Conservation (phyloP, 2,888 invertebrate species). For the Sympetrum striolatum region DNA sequence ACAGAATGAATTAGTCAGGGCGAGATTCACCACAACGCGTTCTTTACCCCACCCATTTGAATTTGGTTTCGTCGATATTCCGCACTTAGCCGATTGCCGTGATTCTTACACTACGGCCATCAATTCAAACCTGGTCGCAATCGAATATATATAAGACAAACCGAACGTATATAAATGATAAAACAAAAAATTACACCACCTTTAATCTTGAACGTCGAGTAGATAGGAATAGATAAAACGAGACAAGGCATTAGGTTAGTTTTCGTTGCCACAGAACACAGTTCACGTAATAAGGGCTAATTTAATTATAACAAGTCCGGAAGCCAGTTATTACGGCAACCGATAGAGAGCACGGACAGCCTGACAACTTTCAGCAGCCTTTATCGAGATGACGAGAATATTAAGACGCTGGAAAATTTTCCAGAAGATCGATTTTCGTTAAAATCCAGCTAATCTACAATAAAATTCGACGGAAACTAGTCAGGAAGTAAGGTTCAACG, state of each 20-base stretch:
- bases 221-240: too few species aligned
- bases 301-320: background rate
- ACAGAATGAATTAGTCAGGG: background rate
- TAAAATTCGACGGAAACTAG: background rate
- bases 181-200: background rate
- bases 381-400: too few species aligned
- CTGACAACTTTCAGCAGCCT: background rate
- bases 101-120: background rate
- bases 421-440: background rate
- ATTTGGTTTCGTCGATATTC: background rate
- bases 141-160: too few species aligned
- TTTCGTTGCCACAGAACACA: too few species aligned
- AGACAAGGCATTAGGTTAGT: too few species aligned
- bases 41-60: background rate
- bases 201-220: too few species aligned
- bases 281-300: background rate
- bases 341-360: background rate
- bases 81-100: background rate
- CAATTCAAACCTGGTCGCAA: background rate
- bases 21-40: background rate
- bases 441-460: background rate
- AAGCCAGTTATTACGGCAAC: background rate
- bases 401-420: background rate
- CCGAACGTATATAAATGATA: background rate
- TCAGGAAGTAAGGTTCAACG: too few species aligned